Percentiles rank a stretch among this genome's conserved stretches.
Conservation (phyloP, 2,113 vertebrate species). For the Heptranchias perlo region DNA sequence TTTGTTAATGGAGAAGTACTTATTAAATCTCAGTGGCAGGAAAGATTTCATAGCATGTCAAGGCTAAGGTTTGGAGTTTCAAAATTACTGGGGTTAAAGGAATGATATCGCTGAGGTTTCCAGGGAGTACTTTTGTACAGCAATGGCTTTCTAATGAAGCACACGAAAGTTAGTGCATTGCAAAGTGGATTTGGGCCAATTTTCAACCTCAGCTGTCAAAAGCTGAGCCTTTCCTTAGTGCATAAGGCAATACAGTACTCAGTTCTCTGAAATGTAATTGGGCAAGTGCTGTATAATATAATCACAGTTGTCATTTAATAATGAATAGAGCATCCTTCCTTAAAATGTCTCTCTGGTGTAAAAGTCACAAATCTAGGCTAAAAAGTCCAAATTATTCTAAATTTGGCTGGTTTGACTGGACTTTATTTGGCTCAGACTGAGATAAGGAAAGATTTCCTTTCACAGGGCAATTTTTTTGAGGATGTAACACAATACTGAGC, state of each 20-base stretch:
- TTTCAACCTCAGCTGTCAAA: not conserved
- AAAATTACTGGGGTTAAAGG: conserved; percentile 45
- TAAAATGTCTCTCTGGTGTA: not conserved
- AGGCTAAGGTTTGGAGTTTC: conserved; percentile 31
- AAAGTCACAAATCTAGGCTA: not conserved
- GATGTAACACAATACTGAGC: not conserved
- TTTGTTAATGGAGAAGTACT: conserved; percentile 46
- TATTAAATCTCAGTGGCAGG: conserved; percentile 51
- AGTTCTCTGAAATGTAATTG: not conserved
- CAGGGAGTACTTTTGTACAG: not conserved
- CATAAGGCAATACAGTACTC: not conserved
- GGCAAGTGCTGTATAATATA: not conserved
- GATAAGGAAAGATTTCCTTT: not conserved
- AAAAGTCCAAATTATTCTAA: not conserved
- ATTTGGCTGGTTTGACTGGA: not conserved
- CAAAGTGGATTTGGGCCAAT: not conserved
- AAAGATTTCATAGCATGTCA: conserved; percentile 41
- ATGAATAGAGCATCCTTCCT: not conserved
- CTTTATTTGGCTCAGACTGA: not conserved
- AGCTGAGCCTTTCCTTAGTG: not conserved
- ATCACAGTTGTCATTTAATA: not conserved
- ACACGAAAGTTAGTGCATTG: not conserved
- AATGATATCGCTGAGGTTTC: conserved; percentile 29
- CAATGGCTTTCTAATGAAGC: not conserved
- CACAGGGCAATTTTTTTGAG: not conserved